Evolutionary conservation across 2,113 vertebrate genomes (phyloP).

Genomic region (Perca flavescens): DNA sequence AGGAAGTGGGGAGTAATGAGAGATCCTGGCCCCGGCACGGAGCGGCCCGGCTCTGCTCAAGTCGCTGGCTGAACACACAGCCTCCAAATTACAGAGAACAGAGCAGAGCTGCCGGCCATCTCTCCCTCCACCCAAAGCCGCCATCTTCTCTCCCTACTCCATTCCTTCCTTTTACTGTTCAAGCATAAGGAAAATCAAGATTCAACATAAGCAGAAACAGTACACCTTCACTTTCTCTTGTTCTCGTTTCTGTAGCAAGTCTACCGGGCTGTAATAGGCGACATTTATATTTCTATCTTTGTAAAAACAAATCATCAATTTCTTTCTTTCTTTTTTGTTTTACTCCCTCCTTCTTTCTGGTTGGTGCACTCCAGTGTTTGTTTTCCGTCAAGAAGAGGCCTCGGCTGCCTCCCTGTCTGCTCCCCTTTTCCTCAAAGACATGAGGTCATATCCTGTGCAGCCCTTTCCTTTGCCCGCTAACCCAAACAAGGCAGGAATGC

Average conservation of each 20-base stretch:
- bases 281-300: not conserved
- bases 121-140: constrained; percentile 79
- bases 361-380: constrained; percentile 71
- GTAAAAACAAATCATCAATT: not conserved
- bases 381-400: constrained; percentile 79
- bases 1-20: constrained; percentile 88
- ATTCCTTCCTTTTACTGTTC: constrained; percentile 51
- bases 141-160: constrained; percentile 73
- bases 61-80: constrained; percentile 73
- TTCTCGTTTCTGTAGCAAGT: not conserved
- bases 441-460: constrained; percentile 95
- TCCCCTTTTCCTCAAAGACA: constrained; percentile 89
- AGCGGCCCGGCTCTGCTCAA: constrained; percentile 69
- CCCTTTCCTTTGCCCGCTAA: constrained; percentile 92
- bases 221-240: not conserved
- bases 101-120: constrained; percentile 73
- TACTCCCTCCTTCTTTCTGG: constrained; percentile 21
- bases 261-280: not conserved
- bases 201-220: not conserved
- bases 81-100: constrained; percentile 85
- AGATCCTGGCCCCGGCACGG: constrained; percentile 81
- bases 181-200: constrained; percentile 22
- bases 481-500: constrained; percentile 84
- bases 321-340: constrained; percentile 13
- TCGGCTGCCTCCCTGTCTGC: constrained; percentile 77